Base-by-base conservation (phyloP, 2,797 vertebrate genomes). In the Denticeps clupeoides region DNA sequence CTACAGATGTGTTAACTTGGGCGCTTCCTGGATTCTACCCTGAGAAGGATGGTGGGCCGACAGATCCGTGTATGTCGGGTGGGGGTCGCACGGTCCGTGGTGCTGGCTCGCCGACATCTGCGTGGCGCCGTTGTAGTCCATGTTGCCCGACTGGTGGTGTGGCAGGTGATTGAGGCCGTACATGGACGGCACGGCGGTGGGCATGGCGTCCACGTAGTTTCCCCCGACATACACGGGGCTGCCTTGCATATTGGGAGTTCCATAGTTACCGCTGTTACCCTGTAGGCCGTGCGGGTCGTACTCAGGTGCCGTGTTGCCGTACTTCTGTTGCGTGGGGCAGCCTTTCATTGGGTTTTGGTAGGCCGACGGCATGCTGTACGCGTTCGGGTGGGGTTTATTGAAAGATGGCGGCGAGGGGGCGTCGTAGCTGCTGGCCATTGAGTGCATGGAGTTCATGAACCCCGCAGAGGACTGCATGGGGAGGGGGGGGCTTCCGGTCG, bases 1-100 rank as follows among this genome's bases (percentile, higher is more conserved):
- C 90, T 92, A 98, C 94, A 98, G 90, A 81, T 98, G 94, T 72
- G 94, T 98, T 81, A 98, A 79, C 79, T 98, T 98, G 85, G 93
- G 93, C 71, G 90, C 93, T 86, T 98, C 93, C 83, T 97, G 94
- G 84, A 98, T 94, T 88, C 94, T 90, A 88, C 93, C 93, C 91
- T 95, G 94, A 93, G 92, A 85, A 81, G 87, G 82, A 75, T 96
- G 93, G 79, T 95, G 93, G 54, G 87, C 78, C 59, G 93, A 85
- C 76, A 97, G 87, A 82, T 97, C 93, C 65, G 89, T 86, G 82
- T 95, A 97, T 16, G 90, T 85, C 4, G 87, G 77, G 72, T 90
- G 88, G 43, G 85, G 76, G 63, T 97, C 93, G 35, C 93, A 96
- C 54, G 90, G 84, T 77, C 89, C 92, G 0, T 96, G 93, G 73